phyloP scores from a whole-genome alignment of 2,888 invertebrate genomes.

The Scaptomyza flava region DNA sequence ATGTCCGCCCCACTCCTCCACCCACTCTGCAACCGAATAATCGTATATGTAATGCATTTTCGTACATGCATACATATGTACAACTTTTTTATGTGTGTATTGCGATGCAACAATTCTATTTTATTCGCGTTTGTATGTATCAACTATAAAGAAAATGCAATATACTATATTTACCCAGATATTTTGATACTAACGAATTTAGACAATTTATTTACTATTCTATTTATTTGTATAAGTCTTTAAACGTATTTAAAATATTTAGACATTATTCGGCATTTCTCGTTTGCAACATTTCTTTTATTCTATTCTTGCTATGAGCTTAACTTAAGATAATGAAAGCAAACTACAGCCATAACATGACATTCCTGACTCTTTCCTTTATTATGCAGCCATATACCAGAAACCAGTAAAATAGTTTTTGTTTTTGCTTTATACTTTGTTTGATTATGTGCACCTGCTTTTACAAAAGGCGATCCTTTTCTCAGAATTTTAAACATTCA shows the following conservation, averaged over 20 bases:
- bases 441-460: background rate
- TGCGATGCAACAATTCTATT: slow-evolving; percentile 8
- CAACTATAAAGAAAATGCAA: too few relatives aligned
- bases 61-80: background rate
- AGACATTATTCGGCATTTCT: too few relatives aligned
- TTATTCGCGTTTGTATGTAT: background rate
- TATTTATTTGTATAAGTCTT: too few relatives aligned
- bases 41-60: slow-evolving; percentile 1
- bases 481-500: background rate
- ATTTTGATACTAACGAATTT: too few relatives aligned
- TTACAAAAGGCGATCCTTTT: slow-evolving; percentile 19
- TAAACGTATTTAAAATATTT: background rate
- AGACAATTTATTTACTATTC: too few relatives aligned
- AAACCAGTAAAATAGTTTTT: background rate
- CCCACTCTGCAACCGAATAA: background rate
- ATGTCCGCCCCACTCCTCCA: background rate
- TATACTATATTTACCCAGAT: too few relatives aligned
- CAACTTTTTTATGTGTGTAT: background rate
- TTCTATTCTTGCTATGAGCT: background rate
- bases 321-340: background rate
- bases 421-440: background rate
- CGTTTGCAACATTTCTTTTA: background rate
- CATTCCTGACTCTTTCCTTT: background rate
- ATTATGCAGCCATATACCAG: background rate
- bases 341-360: background rate